Base-by-base conservation (phyloP, 2,797 vertebrate genomes). In the Chaetophractus vellerosus region DNA sequence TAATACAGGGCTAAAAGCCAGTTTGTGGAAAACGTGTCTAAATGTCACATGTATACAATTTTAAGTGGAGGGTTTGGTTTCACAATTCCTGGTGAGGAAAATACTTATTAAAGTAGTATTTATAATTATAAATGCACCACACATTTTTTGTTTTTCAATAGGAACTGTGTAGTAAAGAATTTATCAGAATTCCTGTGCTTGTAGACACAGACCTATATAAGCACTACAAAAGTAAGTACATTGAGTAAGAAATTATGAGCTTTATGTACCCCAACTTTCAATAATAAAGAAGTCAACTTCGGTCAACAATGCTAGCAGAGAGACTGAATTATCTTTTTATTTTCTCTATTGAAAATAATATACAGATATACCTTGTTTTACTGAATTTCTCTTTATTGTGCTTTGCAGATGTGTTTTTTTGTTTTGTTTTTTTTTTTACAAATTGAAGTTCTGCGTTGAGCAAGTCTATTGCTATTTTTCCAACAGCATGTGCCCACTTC, bases 61-160 rank as follows among this genome's bases (percentile, higher is more conserved):
- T 5, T 31, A 41, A 75, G 33, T 18, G 16, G 31, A 31, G 2
- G 31, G 19, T 48, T 79, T 18, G 21, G 26, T 33, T 79, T 84
- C 72, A 59, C 1, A 48, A 68, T 48, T 36, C 15, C 19, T 5
- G 5, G 36, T 31, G 28, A 61, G 63, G 31, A 52, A 10, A 72
- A 2, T 66, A 38, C 55, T 79, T 86, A 38, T 23, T 21, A 81
- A 91, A 59, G 28, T 18, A n/a, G 61, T 48, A 57, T 45, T 68
- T 88, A 75, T 82, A 36, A 57, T 93, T 94, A 68, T 57, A 84
- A 90, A 63, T 18, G 5, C 7, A 69, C 15, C 36, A 14, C 50
- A 18, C 45, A 2, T 6, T 36, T 16, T 63, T 87, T 80, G 36
- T 31, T 88, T 94, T 74, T 63, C 82, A 87, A 76, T 33, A 80